phyloP scores from a whole-genome alignment of 1,140 invertebrate genomes.

The Agrilus planipennis region DNA sequence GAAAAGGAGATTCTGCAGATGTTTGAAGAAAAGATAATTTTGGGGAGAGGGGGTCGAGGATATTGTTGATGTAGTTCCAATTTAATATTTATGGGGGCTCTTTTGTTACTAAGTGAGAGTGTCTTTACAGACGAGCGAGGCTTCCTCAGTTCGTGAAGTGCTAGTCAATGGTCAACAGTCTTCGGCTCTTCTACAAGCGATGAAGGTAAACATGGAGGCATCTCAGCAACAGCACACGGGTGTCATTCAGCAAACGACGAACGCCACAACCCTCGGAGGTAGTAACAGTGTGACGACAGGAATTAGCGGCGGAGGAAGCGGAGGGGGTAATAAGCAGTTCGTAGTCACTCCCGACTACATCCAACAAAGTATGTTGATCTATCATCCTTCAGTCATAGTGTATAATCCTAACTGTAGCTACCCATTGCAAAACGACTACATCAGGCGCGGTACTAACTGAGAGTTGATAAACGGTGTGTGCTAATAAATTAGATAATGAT shows the following conservation, averaged over 20 bases:
- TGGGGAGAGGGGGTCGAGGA: too few species aligned
- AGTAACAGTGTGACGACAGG: slow-evolving; percentile 17
- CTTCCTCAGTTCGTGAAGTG: slow-evolving; percentile 20
- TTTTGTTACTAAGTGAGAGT: neutral
- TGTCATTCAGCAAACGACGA: slow-evolving; percentile 23
- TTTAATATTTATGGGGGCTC: too few species aligned
- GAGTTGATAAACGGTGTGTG: neutral
- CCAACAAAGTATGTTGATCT: slow-evolving; percentile 63
- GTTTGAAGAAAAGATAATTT: too few species aligned
- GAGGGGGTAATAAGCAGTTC: slow-evolving; percentile 53
- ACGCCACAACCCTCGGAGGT: too few species aligned
- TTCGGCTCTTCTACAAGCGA: slow-evolving; percentile 26
- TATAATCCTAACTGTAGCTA: slow-evolving; percentile 33
- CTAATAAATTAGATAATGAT: neutral
- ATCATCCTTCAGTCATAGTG: slow-evolving; percentile 33
- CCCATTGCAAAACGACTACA: slow-evolving; percentile 34
- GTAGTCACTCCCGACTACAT: slow-evolving; percentile 79
- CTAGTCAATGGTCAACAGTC: slow-evolving; percentile 32
- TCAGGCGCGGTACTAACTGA: neutral
- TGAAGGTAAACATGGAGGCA: slow-evolving; percentile 26
- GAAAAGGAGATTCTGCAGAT: too few species aligned
- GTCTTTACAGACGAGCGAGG: too few species aligned
- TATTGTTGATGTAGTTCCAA: too few species aligned
- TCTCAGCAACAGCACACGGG: slow-evolving; percentile 8
- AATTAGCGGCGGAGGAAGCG: slow-evolving; percentile 32